Evolutionary conservation across 2,888 invertebrate genomes (phyloP), one percentile per base, ranked within the genome.

Genomic region (Clunio marinus): DNA sequence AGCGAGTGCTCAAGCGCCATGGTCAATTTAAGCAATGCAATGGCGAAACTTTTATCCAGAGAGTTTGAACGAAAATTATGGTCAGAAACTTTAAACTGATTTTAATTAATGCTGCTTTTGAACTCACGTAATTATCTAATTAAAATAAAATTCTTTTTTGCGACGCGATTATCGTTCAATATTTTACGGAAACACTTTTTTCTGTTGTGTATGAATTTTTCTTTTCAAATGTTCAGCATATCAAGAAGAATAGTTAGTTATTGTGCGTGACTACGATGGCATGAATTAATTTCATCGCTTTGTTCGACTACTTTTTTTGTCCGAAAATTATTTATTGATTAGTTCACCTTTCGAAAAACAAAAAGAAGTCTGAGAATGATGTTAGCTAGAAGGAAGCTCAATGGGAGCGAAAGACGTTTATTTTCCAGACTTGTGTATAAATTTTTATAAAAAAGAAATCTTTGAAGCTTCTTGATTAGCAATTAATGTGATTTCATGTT

Each of bases 401-500:
- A 57, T 57, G 57, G 57, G 20, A 17, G 20, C 22, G 27, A 27
- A 57, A 24, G 32, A 32, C 32, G 32, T 7, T 4, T 7, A 10
- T 32, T 32, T 10, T 7, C 32, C 32, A n/a, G n/a, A n/a, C 7
- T 51, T 22, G 51, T 32, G 51, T 13, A 51, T 51, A 2, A 22
- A 51, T 20, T 17, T 51, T 51, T 22, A 51, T 22, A 51, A 13
- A n/a, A n/a, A n/a, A n/a, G n/a, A n/a, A n/a, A 20, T 45, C 45
- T n/a, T 32, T 45, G 37, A 22, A 62, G 62, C 62, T 41, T 65
- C 63, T 66, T 66, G 66, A 66, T 66, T 66, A 46, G 66, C 66
- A 66, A 66, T 66, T 66, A 66, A 66, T 66, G 66, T 22, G 51
- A 66, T 66, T 51, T 66, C 66, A 51, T 55, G 66, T 55, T 66